A percentile compares a stretch with the other conserved stretches of the same genome.
Evolutionary conservation across 2,888 invertebrate species (phyloP).

Genomic region (Spilosoma lubricipeda): DNA sequence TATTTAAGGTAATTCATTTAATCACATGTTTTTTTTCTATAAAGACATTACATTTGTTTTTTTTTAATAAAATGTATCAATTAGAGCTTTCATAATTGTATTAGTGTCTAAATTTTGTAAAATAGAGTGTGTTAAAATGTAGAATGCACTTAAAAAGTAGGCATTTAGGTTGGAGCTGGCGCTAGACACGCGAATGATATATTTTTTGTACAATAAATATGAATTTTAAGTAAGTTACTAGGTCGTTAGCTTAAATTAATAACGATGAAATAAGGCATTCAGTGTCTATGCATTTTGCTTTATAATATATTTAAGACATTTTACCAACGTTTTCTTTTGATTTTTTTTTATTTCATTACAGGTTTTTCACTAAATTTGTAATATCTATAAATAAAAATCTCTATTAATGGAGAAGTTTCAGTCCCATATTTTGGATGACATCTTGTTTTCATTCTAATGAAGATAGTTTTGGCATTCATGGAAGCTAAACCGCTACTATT

Average conservation of each 20-base stretch:
- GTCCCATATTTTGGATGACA: too few relatives aligned
- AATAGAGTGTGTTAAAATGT: constrained; percentile 51
- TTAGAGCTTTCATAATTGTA: background rate
- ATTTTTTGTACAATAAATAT: constrained; percentile 5
- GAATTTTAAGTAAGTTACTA: background rate
- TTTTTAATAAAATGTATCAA: background rate
- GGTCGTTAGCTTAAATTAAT: background rate
- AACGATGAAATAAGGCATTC: background rate
- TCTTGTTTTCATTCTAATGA: too few relatives aligned
- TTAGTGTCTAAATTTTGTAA: background rate
- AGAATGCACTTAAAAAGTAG: constrained; percentile 53
- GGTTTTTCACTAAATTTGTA: too few relatives aligned
- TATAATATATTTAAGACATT: background rate
- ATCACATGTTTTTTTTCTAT: background rate
- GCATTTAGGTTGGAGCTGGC: constrained; percentile 41
- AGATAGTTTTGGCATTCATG: too few relatives aligned
- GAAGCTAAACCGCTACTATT: too few relatives aligned
- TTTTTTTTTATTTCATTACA: too few relatives aligned
- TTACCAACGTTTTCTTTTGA: background rate
- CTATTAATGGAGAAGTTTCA: too few relatives aligned
- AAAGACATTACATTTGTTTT: background rate
- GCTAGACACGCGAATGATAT: constrained; percentile 48
- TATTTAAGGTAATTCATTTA: background rate
- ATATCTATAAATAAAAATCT: too few relatives aligned
- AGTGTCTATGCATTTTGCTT: too few relatives aligned